Conservation (phyloP, 2,113 vertebrate species). For the Castor canadensis region DNA sequence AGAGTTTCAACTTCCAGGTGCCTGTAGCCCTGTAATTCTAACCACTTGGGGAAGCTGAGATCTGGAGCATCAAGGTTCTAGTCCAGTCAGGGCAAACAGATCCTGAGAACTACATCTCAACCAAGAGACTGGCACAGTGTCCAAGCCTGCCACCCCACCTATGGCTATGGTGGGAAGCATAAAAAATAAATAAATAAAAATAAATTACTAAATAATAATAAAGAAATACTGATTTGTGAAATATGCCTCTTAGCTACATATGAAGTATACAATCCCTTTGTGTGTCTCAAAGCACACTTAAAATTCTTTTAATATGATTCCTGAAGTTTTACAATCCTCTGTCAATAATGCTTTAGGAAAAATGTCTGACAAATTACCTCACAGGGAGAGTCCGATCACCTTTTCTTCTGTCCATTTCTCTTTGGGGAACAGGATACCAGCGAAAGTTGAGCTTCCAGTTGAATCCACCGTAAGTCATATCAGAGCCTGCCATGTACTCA, state of each 20-base stretch:
- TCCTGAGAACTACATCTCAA: no score
- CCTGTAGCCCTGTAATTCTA: no score
- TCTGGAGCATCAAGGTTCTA: no score
- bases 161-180: no score
- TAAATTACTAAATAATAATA: no score
- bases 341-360: not conserved
- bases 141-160: no score
- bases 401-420: slow-evolving; percentile 99
- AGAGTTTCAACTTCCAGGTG: no score
- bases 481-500: slow-evolving; percentile 99
- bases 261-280: not conserved
- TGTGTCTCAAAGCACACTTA: slow-evolving; percentile 32
- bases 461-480: slow-evolving; percentile 99
- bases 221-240: no score
- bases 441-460: slow-evolving; percentile 99
- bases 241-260: slow-evolving; percentile 12
- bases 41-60: no score
- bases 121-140: no score
- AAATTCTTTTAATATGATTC: not conserved
- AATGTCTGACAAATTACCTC: slow-evolving; percentile 83
- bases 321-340: not conserved
- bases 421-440: slow-evolving; percentile 99
- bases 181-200: no score
- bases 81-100: no score
- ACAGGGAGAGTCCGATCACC: slow-evolving; percentile 97